Percentiles rank a stretch among this genome's conserved stretches.
Conservation (phyloP, 2,113 vertebrate species). For the Callospermophilus lateralis region DNA sequence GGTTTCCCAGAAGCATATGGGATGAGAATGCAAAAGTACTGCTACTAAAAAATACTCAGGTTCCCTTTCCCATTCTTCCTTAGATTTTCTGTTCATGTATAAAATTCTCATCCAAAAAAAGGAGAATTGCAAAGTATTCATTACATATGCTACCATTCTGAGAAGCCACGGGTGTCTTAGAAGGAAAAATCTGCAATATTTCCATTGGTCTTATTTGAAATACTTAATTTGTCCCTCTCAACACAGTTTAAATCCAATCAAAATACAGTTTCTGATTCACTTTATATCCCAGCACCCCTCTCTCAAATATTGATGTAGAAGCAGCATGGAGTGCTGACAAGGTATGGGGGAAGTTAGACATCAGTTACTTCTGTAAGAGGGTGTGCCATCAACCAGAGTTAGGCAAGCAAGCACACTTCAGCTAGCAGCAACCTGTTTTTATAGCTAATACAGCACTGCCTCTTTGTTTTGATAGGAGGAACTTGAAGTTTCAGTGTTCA, state of each 20-base stretch:
- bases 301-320: neutral
- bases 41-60: neutral
- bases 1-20: neutral
- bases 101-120: neutral
- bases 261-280: neutral
- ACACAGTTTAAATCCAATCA: neutral
- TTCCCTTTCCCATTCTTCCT: neutral
- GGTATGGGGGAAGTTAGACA: neutral
- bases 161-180: neutral
- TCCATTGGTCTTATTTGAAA: neutral
- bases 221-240: neutral
- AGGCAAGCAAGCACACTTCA: too few species aligned
- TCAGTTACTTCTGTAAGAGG: too few species aligned
- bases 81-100: neutral
- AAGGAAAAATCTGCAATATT: neutral
- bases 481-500: too few species aligned
- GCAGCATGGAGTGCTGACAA: neutral
- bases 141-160: neutral
- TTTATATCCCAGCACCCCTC: fast-evolving
- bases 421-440: too few species aligned
- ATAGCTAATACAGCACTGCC: too few species aligned
- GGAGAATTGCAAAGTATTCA: neutral
- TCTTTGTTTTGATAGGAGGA: too few species aligned
- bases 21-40: neutral
- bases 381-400: too few species aligned